phyloP scores from a whole-genome alignment of 2,888 invertebrate species.

The Caradrina clavipalpis region DNA sequence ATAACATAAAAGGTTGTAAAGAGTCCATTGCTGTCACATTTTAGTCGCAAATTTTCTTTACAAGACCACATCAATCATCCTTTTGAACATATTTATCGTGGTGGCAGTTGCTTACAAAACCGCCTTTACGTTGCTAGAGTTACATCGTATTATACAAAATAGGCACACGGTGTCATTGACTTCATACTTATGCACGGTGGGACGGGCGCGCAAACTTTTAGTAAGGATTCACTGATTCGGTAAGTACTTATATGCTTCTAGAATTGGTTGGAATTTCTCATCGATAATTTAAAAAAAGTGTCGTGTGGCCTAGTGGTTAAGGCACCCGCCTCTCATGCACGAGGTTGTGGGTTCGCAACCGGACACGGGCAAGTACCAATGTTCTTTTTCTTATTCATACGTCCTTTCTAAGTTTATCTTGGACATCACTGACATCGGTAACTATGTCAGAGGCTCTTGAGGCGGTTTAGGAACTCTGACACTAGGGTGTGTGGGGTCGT shows the following conservation, averaged over 20 bases:
- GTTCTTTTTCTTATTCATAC: no score
- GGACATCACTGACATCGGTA: no score
- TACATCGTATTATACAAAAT: conserved; percentile 3
- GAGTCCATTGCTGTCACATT: conserved; percentile 18
- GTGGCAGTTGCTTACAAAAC: conserved; percentile 48
- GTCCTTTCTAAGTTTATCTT: no score
- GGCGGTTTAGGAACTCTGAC: no score
- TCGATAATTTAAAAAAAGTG: no score
- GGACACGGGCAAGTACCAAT: no score
- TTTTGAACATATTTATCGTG: conserved; percentile 41
- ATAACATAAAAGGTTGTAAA: conserved; percentile 22
- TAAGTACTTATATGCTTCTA: background rate
- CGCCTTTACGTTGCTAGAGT: conserved; percentile 21
- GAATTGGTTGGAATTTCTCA: no score
- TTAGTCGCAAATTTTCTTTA: conserved; percentile 34
- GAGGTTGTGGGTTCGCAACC: no score
- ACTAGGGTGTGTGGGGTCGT: no score
- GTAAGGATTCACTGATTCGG: background rate
- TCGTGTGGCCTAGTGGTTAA: no score
- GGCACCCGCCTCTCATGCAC: no score
- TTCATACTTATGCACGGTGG: conserved; percentile 1
- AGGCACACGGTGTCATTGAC: conserved; percentile 47
- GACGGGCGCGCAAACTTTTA: background rate
- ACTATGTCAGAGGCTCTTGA: no score
- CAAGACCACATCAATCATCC: conserved; percentile 64